phyloP scores from a whole-genome alignment of 2,113 vertebrate genomes.

The Notarius quadriscutis region DNA sequence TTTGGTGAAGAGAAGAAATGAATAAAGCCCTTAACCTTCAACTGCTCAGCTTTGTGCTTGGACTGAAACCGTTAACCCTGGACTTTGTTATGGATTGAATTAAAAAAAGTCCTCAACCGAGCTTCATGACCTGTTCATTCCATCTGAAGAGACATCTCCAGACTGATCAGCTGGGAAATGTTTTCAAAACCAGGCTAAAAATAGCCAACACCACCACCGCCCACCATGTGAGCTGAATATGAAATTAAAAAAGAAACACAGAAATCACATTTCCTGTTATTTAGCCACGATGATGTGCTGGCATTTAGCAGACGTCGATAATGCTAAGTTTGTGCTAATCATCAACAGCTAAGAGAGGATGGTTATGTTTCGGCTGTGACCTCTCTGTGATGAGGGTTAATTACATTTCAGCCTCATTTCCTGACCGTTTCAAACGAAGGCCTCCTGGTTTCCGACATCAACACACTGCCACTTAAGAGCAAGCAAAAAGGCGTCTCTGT shows the following conservation, averaged over 20 bases:
- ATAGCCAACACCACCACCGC: neutral
- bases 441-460: conserved; percentile 11
- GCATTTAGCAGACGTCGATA: neutral
- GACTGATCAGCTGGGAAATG: neutral
- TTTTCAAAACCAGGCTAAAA: neutral
- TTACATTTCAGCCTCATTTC: conserved; percentile 26
- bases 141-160: neutral
- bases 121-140: neutral
- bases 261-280: neutral
- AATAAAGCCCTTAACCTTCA: neutral
- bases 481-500: conserved; percentile 38
- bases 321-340: conserved; percentile 29
- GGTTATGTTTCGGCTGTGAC: neutral
- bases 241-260: neutral
- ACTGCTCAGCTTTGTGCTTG: neutral
- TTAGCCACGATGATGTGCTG: neutral
- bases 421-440: conserved; percentile 9
- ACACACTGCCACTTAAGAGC: conserved; percentile 23
- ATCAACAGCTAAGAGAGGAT: conserved; percentile 1
- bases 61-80: neutral
- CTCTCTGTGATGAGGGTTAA: conserved; percentile 29
- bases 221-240: neutral
- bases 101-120: neutral
- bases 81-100: neutral
- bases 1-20: neutral